Percentiles rank a stretch among this genome's conserved stretches.
These are phyloP conservation scores for Netelia fuscicornis DNA, from an alignment of 2,888 invertebrate species.

Conservation along the genomic window DNA sequence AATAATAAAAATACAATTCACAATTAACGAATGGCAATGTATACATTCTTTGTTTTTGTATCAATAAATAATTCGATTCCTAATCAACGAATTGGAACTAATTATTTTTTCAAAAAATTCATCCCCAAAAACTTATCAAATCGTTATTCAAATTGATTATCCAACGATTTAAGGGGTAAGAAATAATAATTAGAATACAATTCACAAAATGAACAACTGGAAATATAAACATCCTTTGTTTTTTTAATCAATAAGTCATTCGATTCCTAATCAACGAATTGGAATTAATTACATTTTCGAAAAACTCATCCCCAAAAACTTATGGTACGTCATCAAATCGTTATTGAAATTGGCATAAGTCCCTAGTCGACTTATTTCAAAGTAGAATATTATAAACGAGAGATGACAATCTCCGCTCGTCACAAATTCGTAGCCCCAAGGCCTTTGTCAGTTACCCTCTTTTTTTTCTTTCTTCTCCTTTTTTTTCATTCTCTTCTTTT, in stretches of 20 bases:
- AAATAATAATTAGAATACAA: not conserved
- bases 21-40: not conserved
- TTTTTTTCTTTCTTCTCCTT: not conserved
- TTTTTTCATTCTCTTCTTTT: not conserved
- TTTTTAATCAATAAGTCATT: no score
- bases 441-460: not conserved
- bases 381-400: not conserved
- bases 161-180: not conserved
- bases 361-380: not conserved
- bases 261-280: no score
- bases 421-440: conserved; percentile 13
- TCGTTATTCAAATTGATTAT: not conserved
- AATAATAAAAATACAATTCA: not conserved
- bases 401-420: conserved; percentile 2
- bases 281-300: no score
- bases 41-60: no score
- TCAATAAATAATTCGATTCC: no score
- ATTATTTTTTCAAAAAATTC: no score
- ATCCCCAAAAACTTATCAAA: no score
- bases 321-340: no score
- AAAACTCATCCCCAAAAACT: no score
- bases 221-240: not conserved
- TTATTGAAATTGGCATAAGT: not conserved
- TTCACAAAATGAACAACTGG: not conserved
- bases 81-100: no score